A percentile compares a stretch with the other conserved stretches of the same genome.
Conservation (phyloP, 2,113 vertebrate species). For the Cyprinodon brontotheroides region DNA sequence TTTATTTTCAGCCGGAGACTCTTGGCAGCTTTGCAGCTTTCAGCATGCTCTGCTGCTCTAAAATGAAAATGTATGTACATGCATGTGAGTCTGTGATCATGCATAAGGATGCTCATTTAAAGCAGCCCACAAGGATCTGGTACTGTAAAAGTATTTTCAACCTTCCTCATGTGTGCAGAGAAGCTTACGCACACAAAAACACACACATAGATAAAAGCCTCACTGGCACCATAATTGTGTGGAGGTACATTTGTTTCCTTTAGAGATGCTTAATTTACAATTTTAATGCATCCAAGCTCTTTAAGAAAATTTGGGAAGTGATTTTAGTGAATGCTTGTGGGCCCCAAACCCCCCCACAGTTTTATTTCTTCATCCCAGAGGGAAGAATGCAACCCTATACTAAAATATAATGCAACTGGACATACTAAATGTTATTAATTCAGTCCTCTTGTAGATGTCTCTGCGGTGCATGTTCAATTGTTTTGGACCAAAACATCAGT, state of each 20-base stretch:
- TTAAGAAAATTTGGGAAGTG: constrained; percentile 52
- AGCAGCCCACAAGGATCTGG: constrained; percentile 36
- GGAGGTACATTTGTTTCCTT: constrained; percentile 52
- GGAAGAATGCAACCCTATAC: constrained; percentile 29
- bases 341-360: constrained; percentile 21
- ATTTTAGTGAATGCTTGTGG: constrained; percentile 41
- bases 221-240: constrained; percentile 30
- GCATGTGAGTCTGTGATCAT: constrained; percentile 7
- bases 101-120: constrained; percentile 12
- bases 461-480: constrained; percentile 31
- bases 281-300: constrained; percentile 63
- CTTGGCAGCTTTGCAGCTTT: constrained; percentile 41
- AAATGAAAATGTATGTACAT: constrained; percentile 19
- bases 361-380: constrained; percentile 35
- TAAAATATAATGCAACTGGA: constrained; percentile 66
- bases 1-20: constrained; percentile 42
- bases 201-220: constrained; percentile 22
- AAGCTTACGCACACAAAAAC: not conserved
- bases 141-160: constrained; percentile 24
- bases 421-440: constrained; percentile 55
- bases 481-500: constrained; percentile 19
- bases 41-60: constrained; percentile 36
- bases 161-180: not conserved
- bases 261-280: constrained; percentile 67
- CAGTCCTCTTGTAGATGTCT: constrained; percentile 48